phyloP scores from a whole-genome alignment of 1,140 invertebrate genomes.

The Odontomachus brunneus region DNA sequence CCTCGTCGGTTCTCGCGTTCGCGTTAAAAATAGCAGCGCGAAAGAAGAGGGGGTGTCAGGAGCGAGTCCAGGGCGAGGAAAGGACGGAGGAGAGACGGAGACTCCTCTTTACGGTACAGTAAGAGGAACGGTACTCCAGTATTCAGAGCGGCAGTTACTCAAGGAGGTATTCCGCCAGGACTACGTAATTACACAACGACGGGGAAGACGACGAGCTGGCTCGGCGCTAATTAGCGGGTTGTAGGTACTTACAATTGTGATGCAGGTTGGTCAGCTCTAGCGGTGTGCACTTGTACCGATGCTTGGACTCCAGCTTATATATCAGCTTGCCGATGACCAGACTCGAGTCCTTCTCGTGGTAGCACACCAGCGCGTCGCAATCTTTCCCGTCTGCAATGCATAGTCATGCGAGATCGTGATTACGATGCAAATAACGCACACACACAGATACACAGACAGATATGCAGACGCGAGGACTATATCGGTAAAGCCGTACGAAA shows the following conservation, averaged over 20 bases:
- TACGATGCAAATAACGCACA: not conserved
- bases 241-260: conserved; percentile 80
- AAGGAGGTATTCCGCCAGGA: not conserved
- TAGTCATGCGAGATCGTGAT: conserved; percentile 36
- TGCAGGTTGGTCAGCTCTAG: conserved; percentile 80
- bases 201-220: too few species aligned
- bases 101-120: too few species aligned
- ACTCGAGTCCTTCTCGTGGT: conserved; percentile 84
- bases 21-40: too few species aligned
- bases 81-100: too few species aligned
- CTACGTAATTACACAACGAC: conserved; percentile 27
- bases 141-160: not conserved
- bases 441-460: too few species aligned
- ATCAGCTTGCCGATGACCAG: conserved; percentile 81
- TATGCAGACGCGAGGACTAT: too few species aligned
- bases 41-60: too few species aligned
- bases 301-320: conserved; percentile 81
- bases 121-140: not conserved
- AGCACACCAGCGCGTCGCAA: conserved; percentile 84
- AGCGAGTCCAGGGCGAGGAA: too few species aligned
- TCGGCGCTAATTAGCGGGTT: conserved; percentile 56
- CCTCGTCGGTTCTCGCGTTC: too few species aligned
- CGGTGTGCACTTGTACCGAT: conserved; percentile 83
- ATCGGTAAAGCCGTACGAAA: not conserved
- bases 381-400: conserved; percentile 83